Base-by-base conservation (phyloP, 2,888 invertebrate species). In the Sycophila texana region DNA sequence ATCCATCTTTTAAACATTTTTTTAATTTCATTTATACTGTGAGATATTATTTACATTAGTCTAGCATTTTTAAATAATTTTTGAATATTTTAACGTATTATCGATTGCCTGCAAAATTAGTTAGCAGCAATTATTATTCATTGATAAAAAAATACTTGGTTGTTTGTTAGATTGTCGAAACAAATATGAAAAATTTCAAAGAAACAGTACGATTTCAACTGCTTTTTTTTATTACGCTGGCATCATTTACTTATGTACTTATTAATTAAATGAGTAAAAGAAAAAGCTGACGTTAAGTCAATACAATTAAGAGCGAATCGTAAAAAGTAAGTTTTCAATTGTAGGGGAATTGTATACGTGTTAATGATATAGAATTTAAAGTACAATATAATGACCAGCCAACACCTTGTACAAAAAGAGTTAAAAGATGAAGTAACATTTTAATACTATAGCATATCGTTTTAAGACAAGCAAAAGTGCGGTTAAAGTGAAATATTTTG, bases 81-180 rank as follows among this genome's bases (percentile, higher is more conserved):
- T 7, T 39, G 39, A 39, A 39, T 1, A 39, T 10, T 39, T 1
- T 10, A 39, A 39, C 39, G 39, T 39, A 39, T 39, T 39, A 39
- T 39, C 10, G 39, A 39, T 39, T 39, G 39, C 39, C 39, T 39
- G 39, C 10, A 2, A 10, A 39, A 39, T 39, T 39, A 39, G 10
- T 39, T 39, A 39, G 39, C 39, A 39, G 39, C 39, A 39, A 39
- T 2, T 12, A 39, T 2, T 12, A 68, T 61, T 75, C 14, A 30
- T 55, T 22, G n/a, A 53, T 76, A 16, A 70, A 58, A 58, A 60
- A 79, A 71, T 79, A 79, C 26, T 74, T 79, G 74, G 22, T 79
- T 79, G 74, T 74, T 79, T 74, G 74, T 74, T 53, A 70, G 55
- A 53, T 7, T 16, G 60, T 22, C n/a, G n/a, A 67, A 67, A 18